These are phyloP conservation scores for Neodontobutis hainanensis DNA, from an alignment of 2,113 vertebrate genomes.

Conservation along the genomic window DNA sequence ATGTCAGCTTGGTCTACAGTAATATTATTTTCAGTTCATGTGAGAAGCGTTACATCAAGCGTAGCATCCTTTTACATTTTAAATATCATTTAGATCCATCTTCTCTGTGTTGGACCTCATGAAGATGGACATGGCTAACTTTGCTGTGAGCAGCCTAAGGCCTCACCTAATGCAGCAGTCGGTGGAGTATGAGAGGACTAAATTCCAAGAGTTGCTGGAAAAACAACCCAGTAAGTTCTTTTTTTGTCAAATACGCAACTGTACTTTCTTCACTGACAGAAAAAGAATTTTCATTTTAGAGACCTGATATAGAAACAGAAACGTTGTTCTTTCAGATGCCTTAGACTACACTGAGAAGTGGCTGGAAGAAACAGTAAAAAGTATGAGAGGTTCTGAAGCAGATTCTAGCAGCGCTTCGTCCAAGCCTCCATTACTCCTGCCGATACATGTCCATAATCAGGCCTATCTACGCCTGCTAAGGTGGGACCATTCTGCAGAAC, in stretches of 20 bases:
- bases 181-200: constrained; percentile 95
- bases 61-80: not conserved
- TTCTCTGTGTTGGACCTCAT: constrained; percentile 93
- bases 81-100: constrained; percentile 81
- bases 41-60: not conserved
- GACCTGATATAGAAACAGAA: not conserved
- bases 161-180: constrained; percentile 96
- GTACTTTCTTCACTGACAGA: too few relatives aligned
- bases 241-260: not conserved
- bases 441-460: constrained; percentile 83
- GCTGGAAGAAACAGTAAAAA: constrained; percentile 85
- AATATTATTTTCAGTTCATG: not conserved
- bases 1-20: not conserved
- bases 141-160: constrained; percentile 89
- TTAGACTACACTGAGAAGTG: constrained; percentile 91
- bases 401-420: constrained; percentile 54
- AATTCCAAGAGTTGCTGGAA: constrained; percentile 93
- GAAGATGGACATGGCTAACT: constrained; percentile 98
- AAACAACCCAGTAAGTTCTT: constrained; percentile 90
- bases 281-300: not conserved
- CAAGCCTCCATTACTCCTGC: constrained; percentile 39
- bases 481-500: constrained; percentile 87
- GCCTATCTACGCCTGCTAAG: constrained; percentile 90
- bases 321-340: constrained; percentile 77
- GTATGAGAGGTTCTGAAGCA: constrained; percentile 63